Conservation (phyloP, 92 coral and sea anemone genomes). For the Ricordea florida region DNA sequence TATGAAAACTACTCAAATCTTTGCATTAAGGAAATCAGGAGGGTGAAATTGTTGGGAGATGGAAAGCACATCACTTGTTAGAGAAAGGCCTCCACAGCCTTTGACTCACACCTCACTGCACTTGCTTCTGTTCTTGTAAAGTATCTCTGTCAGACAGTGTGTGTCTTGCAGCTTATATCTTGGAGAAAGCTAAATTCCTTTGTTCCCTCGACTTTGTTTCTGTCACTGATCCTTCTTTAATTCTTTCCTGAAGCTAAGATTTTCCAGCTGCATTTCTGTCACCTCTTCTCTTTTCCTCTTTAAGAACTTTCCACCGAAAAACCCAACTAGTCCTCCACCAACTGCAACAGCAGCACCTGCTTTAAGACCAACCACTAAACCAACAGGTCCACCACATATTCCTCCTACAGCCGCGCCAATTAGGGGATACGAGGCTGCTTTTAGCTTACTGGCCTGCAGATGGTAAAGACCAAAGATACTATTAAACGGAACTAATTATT, state of each 20-base stretch:
- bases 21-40: too few species aligned
- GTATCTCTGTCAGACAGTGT: too few species aligned
- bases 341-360: slow-evolving; percentile 90
- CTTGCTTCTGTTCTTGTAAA: too few species aligned
- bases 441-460: slow-evolving; percentile 84
- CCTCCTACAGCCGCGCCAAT: slow-evolving; percentile 94
- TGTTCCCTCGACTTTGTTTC: not conserved
- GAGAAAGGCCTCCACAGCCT: too few species aligned
- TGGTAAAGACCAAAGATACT: not conserved
- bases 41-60: too few species aligned
- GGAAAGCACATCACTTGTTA: too few species aligned
- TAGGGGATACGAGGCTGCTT: slow-evolving; percentile 79
- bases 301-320: slow-evolving; percentile 76
- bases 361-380: slow-evolving; percentile 88
- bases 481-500: not conserved
- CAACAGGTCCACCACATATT: slow-evolving; percentile 91
- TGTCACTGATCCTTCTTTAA: not conserved
- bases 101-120: too few species aligned
- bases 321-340: slow-evolving; percentile 91
- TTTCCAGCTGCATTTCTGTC: slow-evolving; percentile 88
- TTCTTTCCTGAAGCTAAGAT: slow-evolving; percentile 70
- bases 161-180: too few species aligned
- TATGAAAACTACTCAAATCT: too few species aligned
- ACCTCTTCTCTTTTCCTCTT: slow-evolving; percentile 74
- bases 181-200: too few species aligned